phyloP scores from a whole-genome alignment of 2,888 invertebrate species.

The Mantis religiosa region DNA sequence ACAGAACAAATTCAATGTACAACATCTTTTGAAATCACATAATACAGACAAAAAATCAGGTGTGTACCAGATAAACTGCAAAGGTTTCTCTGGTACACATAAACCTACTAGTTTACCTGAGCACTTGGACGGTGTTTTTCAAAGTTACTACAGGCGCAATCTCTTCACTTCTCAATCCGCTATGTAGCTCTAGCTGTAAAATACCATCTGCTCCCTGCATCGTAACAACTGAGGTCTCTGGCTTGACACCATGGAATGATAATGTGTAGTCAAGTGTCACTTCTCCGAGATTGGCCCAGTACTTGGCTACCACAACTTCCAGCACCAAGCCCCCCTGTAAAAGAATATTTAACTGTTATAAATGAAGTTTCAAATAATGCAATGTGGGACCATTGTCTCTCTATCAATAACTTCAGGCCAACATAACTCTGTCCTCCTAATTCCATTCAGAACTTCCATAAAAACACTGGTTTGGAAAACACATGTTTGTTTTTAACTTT shows the following conservation, averaged over 20 bases:
- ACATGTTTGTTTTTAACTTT: too few species aligned
- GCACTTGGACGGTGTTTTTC: constrained; percentile 68
- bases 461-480: too few species aligned
- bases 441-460: too few species aligned
- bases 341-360: background rate
- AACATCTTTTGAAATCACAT: too few species aligned
- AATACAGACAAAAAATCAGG: too few species aligned
- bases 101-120: constrained; percentile 49
- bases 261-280: constrained; percentile 68
- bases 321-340: constrained; percentile 68
- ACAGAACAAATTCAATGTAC: too few species aligned
- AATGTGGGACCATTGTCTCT: too few species aligned
- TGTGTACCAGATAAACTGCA: too few species aligned
- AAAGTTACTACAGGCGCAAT: constrained; percentile 69
- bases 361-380: background rate
- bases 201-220: constrained; percentile 76
- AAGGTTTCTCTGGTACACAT: too few species aligned
- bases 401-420: background rate
- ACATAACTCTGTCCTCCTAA: too few species aligned
- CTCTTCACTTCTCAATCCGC: constrained; percentile 70
- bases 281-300: constrained; percentile 89
- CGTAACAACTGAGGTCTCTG: constrained; percentile 59
- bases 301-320: constrained; percentile 88
- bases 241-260: constrained; percentile 76
- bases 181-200: constrained; percentile 63